Evolutionary conservation across 2,888 invertebrate species (phyloP).

Genomic region (Philereme vetulata): DNA sequence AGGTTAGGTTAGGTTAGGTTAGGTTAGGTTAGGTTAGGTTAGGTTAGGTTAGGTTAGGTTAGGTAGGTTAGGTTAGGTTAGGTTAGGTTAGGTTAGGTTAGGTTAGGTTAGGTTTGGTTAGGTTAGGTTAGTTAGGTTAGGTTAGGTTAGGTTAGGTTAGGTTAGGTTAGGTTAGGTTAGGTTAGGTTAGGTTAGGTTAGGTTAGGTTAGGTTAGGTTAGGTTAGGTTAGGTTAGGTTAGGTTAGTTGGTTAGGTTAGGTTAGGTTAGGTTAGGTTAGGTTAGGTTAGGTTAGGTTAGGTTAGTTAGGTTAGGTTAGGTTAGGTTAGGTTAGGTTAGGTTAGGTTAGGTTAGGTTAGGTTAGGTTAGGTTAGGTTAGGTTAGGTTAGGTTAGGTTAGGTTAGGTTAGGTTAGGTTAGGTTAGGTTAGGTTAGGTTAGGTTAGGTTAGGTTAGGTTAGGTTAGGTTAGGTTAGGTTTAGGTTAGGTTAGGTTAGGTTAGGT

Average conservation of each 20-base stretch:
- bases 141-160: constrained; percentile 36
- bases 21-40: constrained; percentile 35
- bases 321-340: constrained; percentile 11
- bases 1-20: constrained; percentile 34
- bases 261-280: constrained; percentile 30
- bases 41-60: no score
- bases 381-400: constrained; percentile 15
- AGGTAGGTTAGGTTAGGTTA: no score
- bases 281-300: no score
- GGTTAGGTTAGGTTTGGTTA: constrained; percentile 39
- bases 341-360: constrained; percentile 18
- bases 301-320: constrained; percentile 39
- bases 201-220: constrained; percentile 32
- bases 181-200: constrained; percentile 34
- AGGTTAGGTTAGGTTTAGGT: no score
- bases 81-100: constrained; percentile 40
- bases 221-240: constrained; percentile 33
- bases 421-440: constrained; percentile 12
- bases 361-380: constrained; percentile 16
- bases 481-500: no score
- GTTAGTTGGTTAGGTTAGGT: no score
- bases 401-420: constrained; percentile 12
- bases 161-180: constrained; percentile 38
- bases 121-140: constrained; percentile 41
- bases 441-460: constrained; percentile 9